Base-by-base conservation (phyloP, 2,888 invertebrate species). In the Nasonovia ribisnigri region DNA sequence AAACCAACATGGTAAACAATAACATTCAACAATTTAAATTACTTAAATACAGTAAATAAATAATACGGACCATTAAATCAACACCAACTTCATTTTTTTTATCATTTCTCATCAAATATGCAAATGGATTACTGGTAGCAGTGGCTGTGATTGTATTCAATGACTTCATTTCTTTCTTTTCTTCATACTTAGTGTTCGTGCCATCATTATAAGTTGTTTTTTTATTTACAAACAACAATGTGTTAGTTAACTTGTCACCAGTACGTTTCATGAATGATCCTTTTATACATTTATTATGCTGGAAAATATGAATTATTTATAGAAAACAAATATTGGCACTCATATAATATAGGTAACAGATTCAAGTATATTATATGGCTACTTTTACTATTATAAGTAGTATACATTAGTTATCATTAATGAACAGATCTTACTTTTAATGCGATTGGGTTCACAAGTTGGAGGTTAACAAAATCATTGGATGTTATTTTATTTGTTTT, bases 211-310 rank as follows among this genome's bases (percentile, higher is more conserved):
- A 42, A 60, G 16, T 89, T 87, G 48, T 16, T 60, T 90, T 93
- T 67, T 84, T 90, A 90, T 93, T 86, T 6, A 43, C 51, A 8
- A 42, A 86, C 48, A 93, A 60, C 42, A 93, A 60, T 51, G 84
- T 29, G n/a, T 60, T 48, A 51, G 84, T 57, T 54, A 90, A 42
- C 24, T 57, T 93, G 5, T 48, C 51, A 24, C 46, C 48, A 1
- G 8, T 90, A 13, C 51, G 84, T 48, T 90, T 93, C 67, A 93
- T 90, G 24, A 93, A 93, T 67, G 93, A 93, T 43, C 93, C 93
- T 86, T 93, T 93, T n/a, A 93, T 24, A 48, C 77, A 36, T 88
- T 77, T 77, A 77, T n/a, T 92, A 43, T 42, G 26, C 77, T 92
- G 24, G 0, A 77, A 92, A 77, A 67, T 77, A 48, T 24, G 3